A percentile compares a stretch with the other conserved stretches of the same genome.
Conservation (phyloP, 1,140 invertebrate species). For the Glomeris maerens region DNA sequence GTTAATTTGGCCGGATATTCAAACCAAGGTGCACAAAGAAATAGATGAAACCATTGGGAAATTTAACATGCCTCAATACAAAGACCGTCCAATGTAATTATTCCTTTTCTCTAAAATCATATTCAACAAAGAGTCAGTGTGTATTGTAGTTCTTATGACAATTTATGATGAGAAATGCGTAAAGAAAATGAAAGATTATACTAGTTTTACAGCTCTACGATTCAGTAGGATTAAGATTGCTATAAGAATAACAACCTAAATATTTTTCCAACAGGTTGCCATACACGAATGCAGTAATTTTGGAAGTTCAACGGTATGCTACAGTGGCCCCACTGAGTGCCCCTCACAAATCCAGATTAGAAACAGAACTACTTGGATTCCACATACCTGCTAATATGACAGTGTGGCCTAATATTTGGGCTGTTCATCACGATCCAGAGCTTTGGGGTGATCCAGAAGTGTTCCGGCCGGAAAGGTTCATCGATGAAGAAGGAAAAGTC, state of each 20-base stretch:
- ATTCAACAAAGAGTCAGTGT: too few relatives aligned
- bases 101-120: too few relatives aligned
- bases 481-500: slow-evolving; percentile 23
- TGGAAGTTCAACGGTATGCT: slow-evolving; percentile 11
- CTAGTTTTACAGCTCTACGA: too few relatives aligned
- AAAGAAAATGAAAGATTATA: too few relatives aligned
- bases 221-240: too few relatives aligned
- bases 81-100: too few relatives aligned
- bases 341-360: slow-evolving; percentile 11
- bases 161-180: too few relatives aligned
- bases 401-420: slow-evolving; percentile 31
- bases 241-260: too few relatives aligned
- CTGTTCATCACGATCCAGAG: slow-evolving; percentile 38
- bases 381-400: background rate
- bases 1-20: slow-evolving; percentile 26
- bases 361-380: slow-evolving; percentile 9
- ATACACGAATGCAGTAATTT: slow-evolving; percentile 11
- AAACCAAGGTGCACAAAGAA: slow-evolving; percentile 28
- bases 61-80: slow-evolving; percentile 18
- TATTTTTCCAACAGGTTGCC: too few relatives aligned
- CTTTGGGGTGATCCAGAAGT: slow-evolving; percentile 51
- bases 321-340: slow-evolving; percentile 10
- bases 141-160: too few relatives aligned
- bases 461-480: slow-evolving; percentile 51
- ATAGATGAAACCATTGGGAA: slow-evolving; percentile 24